Conservation (phyloP, 1,140 invertebrate species). For the Philaenus spumarius region DNA sequence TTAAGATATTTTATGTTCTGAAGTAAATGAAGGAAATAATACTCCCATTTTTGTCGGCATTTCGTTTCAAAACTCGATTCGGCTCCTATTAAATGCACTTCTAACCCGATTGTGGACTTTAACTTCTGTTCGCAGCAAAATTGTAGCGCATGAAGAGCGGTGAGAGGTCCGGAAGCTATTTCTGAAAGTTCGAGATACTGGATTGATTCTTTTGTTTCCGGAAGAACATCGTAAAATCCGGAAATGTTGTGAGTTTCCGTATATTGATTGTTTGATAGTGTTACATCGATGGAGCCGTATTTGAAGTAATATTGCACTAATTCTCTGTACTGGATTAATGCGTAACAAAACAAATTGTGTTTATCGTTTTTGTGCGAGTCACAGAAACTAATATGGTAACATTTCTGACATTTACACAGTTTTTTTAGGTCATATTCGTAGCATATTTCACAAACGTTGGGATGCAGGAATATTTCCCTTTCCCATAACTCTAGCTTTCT, state of each 20-base stretch:
- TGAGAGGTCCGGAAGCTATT: constrained; percentile 54
- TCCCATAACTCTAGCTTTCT: constrained; percentile 54
- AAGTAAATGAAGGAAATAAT: constrained; percentile 56
- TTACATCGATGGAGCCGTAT: constrained; percentile 35
- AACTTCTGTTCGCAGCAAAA: constrained; percentile 31
- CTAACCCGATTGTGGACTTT: constrained; percentile 29
- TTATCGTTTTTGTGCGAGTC: background rate
- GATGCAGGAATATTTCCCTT: constrained; percentile 59
- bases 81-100: constrained; percentile 54
- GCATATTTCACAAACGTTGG: constrained; percentile 50
- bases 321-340: constrained; percentile 32
- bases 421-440: constrained; percentile 43
- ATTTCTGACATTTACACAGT: constrained; percentile 46
- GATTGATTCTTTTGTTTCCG: constrained; percentile 23
- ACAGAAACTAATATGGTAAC: constrained; percentile 46
- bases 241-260: too few relatives aligned
- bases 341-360: constrained; percentile 34
- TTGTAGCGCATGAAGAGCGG: constrained; percentile 46
- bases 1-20: constrained; percentile 47
- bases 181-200: constrained; percentile 52
- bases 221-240: too few relatives aligned
- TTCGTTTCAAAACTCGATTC: constrained; percentile 65
- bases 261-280: too few relatives aligned
- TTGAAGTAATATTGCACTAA: constrained; percentile 17
- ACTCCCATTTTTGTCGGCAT: constrained; percentile 59